Evolutionary conservation across 2,888 invertebrate genomes (phyloP).

Genomic region (Micropterix aruncella): DNA sequence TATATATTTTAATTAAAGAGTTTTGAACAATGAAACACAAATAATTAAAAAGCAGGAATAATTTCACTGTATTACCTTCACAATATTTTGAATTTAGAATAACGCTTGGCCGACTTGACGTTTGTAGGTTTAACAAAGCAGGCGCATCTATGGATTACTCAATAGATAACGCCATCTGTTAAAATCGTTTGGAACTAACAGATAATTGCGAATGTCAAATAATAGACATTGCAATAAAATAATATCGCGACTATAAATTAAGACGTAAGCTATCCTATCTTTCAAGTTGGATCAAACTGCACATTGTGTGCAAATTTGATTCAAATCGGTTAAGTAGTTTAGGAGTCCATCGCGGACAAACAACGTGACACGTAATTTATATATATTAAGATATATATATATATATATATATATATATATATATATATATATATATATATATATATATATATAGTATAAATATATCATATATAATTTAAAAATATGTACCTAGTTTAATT

Average conservation of each 20-base stretch:
- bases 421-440: background rate
- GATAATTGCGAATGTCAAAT: background rate
- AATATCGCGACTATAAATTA: background rate
- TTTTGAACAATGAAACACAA: too few relatives aligned
- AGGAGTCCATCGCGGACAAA: background rate
- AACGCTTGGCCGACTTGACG: too few relatives aligned
- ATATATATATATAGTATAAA: constrained; percentile 1
- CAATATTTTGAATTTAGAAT: too few relatives aligned
- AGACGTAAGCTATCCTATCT: background rate
- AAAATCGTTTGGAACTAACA: background rate
- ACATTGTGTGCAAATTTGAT: background rate
- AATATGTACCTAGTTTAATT: too few relatives aligned
- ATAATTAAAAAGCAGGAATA: too few relatives aligned
- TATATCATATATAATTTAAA: background rate
- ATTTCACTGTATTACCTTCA: too few relatives aligned
- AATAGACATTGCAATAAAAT: background rate
- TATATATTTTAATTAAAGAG: too few relatives aligned
- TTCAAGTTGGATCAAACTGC: background rate
- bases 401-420: too few relatives aligned
- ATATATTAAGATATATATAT: background rate
- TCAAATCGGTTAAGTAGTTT: background rate
- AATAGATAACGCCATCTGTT: background rate
- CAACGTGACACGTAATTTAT: background rate
- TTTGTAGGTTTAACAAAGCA: background rate
- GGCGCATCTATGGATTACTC: background rate